A percentile compares a stretch with the other conserved stretches of the same genome.
Conservation (phyloP, 1,140 invertebrate species). For the Archegozetes longisetosus region DNA sequence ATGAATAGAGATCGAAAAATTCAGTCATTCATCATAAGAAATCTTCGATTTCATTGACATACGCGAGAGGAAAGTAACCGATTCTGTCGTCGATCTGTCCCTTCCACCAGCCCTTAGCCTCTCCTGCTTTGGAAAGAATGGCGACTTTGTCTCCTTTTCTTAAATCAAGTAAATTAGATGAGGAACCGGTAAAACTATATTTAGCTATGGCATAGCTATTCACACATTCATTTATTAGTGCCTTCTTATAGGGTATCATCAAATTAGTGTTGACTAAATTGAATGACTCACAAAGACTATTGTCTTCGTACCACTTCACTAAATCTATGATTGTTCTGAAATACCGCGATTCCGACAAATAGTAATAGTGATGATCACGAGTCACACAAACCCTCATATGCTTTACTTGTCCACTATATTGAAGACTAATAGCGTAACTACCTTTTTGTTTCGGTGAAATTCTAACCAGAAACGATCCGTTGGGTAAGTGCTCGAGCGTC, state of each 20-base stretch:
- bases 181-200: conserved; percentile 32
- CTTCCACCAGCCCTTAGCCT: conserved; percentile 65
- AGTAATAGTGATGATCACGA: conserved; percentile 41
- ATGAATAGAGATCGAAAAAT: no score
- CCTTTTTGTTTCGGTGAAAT: conserved; percentile 43
- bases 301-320: conserved; percentile 72
- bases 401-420: conserved; percentile 55
- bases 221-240: conserved; percentile 11
- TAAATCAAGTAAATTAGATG: conserved; percentile 52
- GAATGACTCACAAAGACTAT: conserved; percentile 76
- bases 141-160: conserved; percentile 58
- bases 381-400: conserved; percentile 66
- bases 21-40: no score
- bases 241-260: conserved; percentile 29
- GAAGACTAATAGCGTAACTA: conserved; percentile 66
- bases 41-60: conserved; percentile 11
- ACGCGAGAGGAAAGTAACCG: conserved; percentile 21
- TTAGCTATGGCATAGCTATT: conserved; percentile 28
- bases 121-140: conserved; percentile 54
- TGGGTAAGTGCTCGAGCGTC: conserved; percentile 53
- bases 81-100: conserved; percentile 42
- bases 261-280: conserved; percentile 31
- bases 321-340: conserved; percentile 76
- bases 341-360: conserved; percentile 68
- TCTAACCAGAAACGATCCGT: conserved; percentile 75